phyloP scores from a whole-genome alignment of 37 sponge, comb jelly and placozoan genomes.

The Ephydatia muelleri region DNA sequence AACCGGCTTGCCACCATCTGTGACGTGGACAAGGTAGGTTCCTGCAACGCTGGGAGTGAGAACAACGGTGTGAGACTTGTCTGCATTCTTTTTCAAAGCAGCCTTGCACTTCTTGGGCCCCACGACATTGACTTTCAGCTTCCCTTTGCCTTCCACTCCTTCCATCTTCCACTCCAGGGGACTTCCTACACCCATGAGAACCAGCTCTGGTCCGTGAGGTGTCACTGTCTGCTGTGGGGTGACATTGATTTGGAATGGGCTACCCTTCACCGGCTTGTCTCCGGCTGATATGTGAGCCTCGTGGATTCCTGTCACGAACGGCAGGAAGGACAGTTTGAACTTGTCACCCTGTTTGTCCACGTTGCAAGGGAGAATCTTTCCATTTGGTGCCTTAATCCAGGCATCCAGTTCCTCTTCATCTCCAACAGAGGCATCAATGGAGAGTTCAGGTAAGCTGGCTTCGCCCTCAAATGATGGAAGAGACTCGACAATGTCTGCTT shows the following conservation, averaged over 20 bases:
- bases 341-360: neutral
- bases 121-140: neutral
- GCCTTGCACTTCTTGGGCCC: neutral
- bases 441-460: neutral
- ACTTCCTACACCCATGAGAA: neutral
- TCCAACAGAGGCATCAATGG: neutral
- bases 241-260: neutral
- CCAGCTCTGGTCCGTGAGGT: neutral
- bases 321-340: neutral
- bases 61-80: neutral
- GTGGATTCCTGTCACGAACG: neutral
- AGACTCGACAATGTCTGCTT: neutral
- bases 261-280: neutral
- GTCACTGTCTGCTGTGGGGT: neutral
- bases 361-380: neutral
- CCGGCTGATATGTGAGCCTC: neutral
- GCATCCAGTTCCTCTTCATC: neutral
- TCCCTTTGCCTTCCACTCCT: neutral
- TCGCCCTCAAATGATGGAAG: neutral
- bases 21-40: neutral
- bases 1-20: constrained; percentile 14
- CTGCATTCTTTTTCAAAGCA: neutral
- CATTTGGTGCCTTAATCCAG: neutral
- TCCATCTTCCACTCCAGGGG: neutral
- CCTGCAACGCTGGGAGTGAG: constrained; percentile 3